These are phyloP conservation scores for Philhelius pedissequus DNA, from an alignment of 2,888 invertebrate genomes.

Conservation along the genomic window DNA sequence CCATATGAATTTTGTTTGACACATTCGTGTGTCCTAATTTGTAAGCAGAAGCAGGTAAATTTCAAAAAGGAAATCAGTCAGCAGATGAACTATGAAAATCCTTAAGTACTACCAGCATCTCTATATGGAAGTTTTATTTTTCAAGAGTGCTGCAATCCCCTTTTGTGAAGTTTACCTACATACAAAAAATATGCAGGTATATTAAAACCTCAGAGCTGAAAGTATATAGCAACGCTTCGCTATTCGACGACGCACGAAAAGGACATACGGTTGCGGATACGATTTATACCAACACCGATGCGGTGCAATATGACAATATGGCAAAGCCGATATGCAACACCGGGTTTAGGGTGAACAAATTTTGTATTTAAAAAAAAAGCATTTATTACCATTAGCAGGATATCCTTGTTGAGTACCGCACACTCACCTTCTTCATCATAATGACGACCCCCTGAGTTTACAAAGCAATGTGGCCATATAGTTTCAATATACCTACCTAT, in stretches of 20 bases:
- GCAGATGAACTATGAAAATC: slow-evolving; percentile 11
- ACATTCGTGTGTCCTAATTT: not conserved
- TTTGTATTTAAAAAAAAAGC: slow-evolving; percentile 32
- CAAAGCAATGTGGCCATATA: slow-evolving; percentile 1
- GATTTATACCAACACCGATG: slow-evolving; percentile 8
- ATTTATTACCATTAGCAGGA: slow-evolving; percentile 56
- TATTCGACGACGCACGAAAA: not conserved
- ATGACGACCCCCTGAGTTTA: slow-evolving; percentile 19
- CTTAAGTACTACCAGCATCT: slow-evolving; percentile 28
- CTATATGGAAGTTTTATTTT: not conserved
- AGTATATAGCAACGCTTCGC: not conserved
- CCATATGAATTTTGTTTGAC: not conserved
- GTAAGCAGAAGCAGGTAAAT: not conserved
- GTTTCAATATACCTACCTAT: not conserved
- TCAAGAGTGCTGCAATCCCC: not conserved
- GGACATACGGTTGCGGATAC: not conserved
- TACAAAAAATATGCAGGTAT: not conserved
- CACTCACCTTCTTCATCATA: slow-evolving; percentile 29
- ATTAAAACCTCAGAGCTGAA: not conserved
- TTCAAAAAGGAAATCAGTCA: not conserved
- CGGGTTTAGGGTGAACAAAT: slow-evolving; percentile 50
- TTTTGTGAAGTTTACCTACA: not conserved
- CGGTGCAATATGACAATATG: slow-evolving; percentile 38
- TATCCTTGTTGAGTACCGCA: slow-evolving; percentile 10
- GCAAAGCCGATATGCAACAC: slow-evolving; percentile 59